These are phyloP conservation scores for Lasioglossum villosulum DNA, from an alignment of 2,888 invertebrate species.

Conservation along the genomic window DNA sequence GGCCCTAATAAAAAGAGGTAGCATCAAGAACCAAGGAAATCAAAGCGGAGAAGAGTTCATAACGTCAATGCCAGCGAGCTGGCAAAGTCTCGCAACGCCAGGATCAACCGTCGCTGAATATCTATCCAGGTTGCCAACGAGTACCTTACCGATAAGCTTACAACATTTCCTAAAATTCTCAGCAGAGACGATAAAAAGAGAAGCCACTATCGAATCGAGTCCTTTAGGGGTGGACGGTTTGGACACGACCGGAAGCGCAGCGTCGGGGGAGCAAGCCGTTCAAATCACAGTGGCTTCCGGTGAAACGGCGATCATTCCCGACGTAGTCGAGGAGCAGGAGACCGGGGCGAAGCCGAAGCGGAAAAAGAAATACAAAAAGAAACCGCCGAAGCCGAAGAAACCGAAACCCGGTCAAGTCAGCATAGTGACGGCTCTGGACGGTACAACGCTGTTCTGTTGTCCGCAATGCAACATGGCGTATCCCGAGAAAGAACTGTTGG, in stretches of 20 bases:
- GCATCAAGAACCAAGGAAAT: slow-evolving; percentile 83
- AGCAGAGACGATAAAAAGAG: slow-evolving; percentile 86
- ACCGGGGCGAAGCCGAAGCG: slow-evolving; percentile 86
- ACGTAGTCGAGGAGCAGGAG: slow-evolving; percentile 81
- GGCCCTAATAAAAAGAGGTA: slow-evolving; percentile 84
- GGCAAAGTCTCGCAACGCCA: slow-evolving; percentile 85
- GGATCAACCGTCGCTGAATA: slow-evolving; percentile 85
- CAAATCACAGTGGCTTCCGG: slow-evolving; percentile 85
- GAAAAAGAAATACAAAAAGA: slow-evolving; percentile 93
- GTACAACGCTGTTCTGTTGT: slow-evolving; percentile 91
- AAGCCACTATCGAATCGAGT: slow-evolving; percentile 84
- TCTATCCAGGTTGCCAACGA: slow-evolving; percentile 85
- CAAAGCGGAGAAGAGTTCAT: slow-evolving; percentile 83
- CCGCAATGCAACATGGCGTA: slow-evolving; percentile 94
- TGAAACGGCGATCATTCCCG: slow-evolving; percentile 85
- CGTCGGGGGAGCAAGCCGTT: slow-evolving; percentile 84
- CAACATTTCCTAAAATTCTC: slow-evolving; percentile 89
- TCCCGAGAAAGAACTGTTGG: slow-evolving; percentile 92
- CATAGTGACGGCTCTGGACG: slow-evolving; percentile 91
- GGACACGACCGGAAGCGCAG: slow-evolving; percentile 79
- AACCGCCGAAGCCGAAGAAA: slow-evolving; percentile 90
- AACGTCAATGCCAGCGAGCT: slow-evolving; percentile 85
- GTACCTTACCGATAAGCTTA: slow-evolving; percentile 86
- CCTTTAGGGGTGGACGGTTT: slow-evolving; percentile 83
- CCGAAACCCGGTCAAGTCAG: slow-evolving; percentile 93